phyloP scores from a whole-genome alignment of 2,888 invertebrate species.

The Agonum fuliginosum region DNA sequence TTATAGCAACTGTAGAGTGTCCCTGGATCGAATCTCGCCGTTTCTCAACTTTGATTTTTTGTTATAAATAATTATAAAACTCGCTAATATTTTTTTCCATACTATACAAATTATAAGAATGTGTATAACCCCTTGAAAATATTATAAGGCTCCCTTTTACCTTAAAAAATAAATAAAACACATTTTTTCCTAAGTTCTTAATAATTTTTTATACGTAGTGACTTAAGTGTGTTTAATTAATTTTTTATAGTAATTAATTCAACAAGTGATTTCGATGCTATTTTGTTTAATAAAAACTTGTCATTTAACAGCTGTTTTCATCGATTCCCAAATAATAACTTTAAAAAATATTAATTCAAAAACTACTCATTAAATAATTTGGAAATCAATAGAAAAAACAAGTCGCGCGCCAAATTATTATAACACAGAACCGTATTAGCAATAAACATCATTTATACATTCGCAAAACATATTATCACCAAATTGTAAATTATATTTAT shows the following conservation, averaged over 20 bases:
- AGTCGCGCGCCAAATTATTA: too few relatives aligned
- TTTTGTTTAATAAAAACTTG: conserved; percentile 39
- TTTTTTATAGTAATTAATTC: conserved; percentile 14
- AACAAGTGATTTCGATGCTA: conserved; percentile 30
- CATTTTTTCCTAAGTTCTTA: background rate
- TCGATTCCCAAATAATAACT: background rate
- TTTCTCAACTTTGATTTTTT: too few relatives aligned
- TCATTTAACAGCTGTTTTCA: conserved; percentile 1
- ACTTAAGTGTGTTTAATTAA: background rate
- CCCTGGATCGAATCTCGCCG: too few relatives aligned
- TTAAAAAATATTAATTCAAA: background rate
- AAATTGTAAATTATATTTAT: too few relatives aligned
- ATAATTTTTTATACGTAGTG: background rate
- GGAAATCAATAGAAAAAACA: too few relatives aligned
- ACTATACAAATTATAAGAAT: background rate
- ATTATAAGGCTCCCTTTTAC: background rate
- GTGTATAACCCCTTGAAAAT: background rate
- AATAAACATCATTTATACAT: too few relatives aligned
- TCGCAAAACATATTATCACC: too few relatives aligned
- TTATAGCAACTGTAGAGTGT: too few relatives aligned
- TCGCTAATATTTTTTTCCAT: background rate
- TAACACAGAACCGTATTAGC: too few relatives aligned
- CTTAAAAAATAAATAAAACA: background rate
- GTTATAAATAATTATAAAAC: too few relatives aligned
- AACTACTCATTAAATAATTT: background rate